Base-by-base conservation (phyloP, 2,888 invertebrate species). In the Tiliacea citrago region DNA sequence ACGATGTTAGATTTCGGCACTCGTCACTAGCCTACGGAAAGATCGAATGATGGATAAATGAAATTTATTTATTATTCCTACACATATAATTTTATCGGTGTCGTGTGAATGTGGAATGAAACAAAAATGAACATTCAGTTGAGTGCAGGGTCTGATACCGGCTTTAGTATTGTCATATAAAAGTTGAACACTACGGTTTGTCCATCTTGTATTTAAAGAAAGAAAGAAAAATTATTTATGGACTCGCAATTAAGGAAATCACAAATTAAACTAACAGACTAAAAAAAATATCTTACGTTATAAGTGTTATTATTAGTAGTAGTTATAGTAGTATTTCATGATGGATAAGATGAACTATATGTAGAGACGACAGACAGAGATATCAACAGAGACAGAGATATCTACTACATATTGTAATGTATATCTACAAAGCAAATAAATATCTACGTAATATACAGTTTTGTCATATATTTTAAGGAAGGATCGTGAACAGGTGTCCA, bases 401-500 rank as follows among this genome's bases (percentile, higher is more conserved):
- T 29, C 21, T 13, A 29, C 21, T 47, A 47, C 35, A 16, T 57
- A 60, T 12, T 35, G 7, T 12, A n/a, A n/a, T 13, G 47, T 10
- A 60, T 7, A 35, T 12, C 21, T 13, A 57, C 13, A 35, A 67
- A 42, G 49, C 21, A 18, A 4, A 51, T 5, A 49, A 45, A 61
- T 49, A 42, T 6, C 42, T 42, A 29, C 21, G n/a, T 55, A 42
- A 63, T 49, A 51, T 55, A 45, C 55, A 24, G 65, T 45, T 35
- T 76, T 29, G 58, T 82, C 57, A 70, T 57, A 70, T 57, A 79
- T 62, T 67, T 58, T 67, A 47, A 51, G 35, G 62, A 81, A 69
- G 45, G 21, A 60, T 84, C 55, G 75, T 45, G 67, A 89, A 85
- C 94, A 94, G 94, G 93, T 95, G 94, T 90, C 81, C 86, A 85